phyloP scores from a whole-genome alignment of 2,888 invertebrate genomes.

The Acanthosepion esculentum region DNA sequence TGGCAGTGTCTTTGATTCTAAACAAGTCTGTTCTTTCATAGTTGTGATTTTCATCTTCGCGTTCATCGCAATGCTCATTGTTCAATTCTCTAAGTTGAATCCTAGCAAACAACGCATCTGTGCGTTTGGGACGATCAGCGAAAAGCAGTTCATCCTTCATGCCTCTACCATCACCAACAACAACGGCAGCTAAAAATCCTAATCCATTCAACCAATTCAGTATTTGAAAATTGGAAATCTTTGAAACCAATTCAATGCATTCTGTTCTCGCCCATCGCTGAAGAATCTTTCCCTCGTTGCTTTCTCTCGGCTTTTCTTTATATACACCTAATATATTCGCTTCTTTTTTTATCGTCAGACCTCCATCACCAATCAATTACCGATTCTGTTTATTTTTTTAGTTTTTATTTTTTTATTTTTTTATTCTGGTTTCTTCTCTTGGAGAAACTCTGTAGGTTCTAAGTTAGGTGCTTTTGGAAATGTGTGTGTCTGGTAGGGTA shows the following conservation, averaged over 20 bases:
- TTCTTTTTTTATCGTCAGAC: neutral
- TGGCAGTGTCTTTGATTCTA: neutral
- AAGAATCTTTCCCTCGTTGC: neutral
- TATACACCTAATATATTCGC: neutral
- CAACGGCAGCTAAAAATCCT: neutral
- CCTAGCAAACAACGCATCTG: neutral
- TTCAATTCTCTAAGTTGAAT: neutral
- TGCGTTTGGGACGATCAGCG: neutral
- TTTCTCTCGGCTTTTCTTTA: neutral
- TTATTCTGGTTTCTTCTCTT: neutral
- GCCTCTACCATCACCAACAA: too few relatives aligned
- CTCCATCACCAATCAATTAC: neutral
- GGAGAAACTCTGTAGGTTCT: neutral
- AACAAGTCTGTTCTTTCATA: neutral
- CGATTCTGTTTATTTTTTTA: neutral
- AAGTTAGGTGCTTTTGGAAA: neutral
- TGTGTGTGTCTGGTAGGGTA: neutral
- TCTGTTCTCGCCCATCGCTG: neutral
- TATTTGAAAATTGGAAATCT: constrained; percentile 12
- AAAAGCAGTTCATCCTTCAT: neutral
- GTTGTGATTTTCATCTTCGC: too few relatives aligned
- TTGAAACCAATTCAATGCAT: neutral
- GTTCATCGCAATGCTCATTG: neutral
- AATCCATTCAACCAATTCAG: neutral
- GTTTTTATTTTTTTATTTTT: too few relatives aligned